A percentile compares a stretch with the other conserved stretches of the same genome.
Evolutionary conservation across 2,888 invertebrate genomes (phyloP).

Genomic region (Leptopilina drosophilae): DNA sequence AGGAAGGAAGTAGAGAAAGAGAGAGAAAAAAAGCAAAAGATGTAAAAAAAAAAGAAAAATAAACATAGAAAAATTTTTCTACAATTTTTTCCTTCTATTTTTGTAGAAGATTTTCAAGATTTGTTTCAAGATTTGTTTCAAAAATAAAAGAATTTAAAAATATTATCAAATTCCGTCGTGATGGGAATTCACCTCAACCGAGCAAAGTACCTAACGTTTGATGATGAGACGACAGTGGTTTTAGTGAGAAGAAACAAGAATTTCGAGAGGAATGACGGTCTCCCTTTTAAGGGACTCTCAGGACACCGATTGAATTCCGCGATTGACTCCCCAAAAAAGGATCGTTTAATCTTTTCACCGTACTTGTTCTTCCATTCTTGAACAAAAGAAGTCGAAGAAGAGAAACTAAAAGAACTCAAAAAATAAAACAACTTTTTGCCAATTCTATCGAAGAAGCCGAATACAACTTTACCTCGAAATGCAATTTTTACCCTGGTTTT

Average conservation of each 20-base stretch:
- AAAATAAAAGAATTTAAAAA: background rate
- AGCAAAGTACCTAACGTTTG: background rate
- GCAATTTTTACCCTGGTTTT: too few relatives aligned
- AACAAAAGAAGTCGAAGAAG: constrained; percentile 15
- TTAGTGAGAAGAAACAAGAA: constrained; percentile 44
- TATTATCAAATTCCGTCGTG: constrained; percentile 62
- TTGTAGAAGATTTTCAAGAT: background rate
- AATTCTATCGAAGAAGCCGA: too few relatives aligned
- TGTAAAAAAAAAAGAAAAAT: too few relatives aligned
- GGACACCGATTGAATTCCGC: constrained; percentile 52
- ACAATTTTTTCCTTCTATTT: too few relatives aligned
- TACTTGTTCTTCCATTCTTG: constrained; percentile 31
- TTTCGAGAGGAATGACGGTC: constrained; percentile 43
- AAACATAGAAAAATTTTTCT: too few relatives aligned
- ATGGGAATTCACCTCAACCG: constrained; percentile 61
- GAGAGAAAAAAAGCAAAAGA: background rate
- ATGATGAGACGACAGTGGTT: constrained; percentile 33
- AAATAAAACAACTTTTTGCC: too few relatives aligned
- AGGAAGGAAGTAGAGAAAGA: constrained; percentile 44
- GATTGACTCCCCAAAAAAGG: constrained; percentile 49
- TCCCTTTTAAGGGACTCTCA: constrained; percentile 42
- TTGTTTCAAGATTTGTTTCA: background rate
- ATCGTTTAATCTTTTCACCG: constrained; percentile 31
- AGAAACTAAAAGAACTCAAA: too few relatives aligned
- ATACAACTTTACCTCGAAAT: too few relatives aligned